Evolutionary conservation across 2,113 vertebrate genomes (phyloP).

Genomic region (Pelvicachromis taeniatus): DNA sequence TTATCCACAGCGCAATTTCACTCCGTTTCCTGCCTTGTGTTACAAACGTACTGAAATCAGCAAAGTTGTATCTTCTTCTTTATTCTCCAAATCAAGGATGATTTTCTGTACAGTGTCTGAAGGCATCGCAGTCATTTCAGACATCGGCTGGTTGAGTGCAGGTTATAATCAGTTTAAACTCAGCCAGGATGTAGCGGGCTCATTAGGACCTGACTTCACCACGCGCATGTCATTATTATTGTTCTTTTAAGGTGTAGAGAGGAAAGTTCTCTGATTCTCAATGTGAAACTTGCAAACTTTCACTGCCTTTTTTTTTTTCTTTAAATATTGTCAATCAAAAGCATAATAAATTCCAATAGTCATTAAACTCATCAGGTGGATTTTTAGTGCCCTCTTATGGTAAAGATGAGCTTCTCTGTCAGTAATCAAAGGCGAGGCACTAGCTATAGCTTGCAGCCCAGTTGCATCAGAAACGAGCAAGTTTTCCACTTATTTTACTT

Average conservation of each 20-base stretch:
- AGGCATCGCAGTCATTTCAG: background rate
- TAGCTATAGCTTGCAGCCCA: constrained; percentile 16
- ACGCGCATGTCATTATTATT: background rate
- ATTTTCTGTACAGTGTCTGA: background rate
- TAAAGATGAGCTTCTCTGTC: constrained; percentile 3
- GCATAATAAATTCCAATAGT: background rate
- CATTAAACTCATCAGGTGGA: constrained; percentile 32
- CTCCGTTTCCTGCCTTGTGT: background rate
- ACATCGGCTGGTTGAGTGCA: background rate
- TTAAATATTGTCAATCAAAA: background rate
- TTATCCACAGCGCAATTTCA: background rate
- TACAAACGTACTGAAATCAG: background rate
- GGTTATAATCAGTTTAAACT: background rate
- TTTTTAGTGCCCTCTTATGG: constrained; percentile 70
- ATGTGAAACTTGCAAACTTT: background rate
- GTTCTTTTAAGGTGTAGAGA: background rate
- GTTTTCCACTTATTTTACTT: background rate
- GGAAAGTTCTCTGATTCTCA: background rate
- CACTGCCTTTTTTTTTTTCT: background rate
- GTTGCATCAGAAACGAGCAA: constrained; percentile 35
- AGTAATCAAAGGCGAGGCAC: constrained; percentile 11
- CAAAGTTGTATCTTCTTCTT: background rate
- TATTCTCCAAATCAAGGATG: background rate
- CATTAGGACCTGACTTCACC: background rate
- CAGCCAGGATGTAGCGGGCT: background rate